These are phyloP conservation scores for Lophotriccus pileatus DNA, from an alignment of 2,797 vertebrate species.

Conservation along the genomic window DNA sequence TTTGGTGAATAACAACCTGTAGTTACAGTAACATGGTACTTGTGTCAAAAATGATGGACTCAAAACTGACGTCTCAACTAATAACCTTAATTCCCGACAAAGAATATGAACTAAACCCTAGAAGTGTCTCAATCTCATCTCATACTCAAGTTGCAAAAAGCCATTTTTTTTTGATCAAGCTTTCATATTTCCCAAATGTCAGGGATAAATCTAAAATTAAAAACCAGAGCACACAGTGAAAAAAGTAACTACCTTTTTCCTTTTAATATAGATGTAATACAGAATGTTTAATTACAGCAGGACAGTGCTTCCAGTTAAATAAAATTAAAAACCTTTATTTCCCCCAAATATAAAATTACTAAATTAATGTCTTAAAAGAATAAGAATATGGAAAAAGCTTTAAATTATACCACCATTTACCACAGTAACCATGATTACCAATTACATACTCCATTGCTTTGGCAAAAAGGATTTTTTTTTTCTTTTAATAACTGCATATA, in stretches of 20 bases:
- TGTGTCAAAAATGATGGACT: neutral
- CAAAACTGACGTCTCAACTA: neutral
- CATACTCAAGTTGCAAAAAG: neutral
- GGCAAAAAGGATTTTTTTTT: slow-evolving; percentile 86
- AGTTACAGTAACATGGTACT: neutral
- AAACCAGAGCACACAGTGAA: slow-evolving; percentile 53
- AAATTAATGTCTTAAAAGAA: slow-evolving; percentile 86
- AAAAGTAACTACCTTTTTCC: slow-evolving; percentile 80
- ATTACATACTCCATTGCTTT: slow-evolving; percentile 85
- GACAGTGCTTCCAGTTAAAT: slow-evolving; percentile 91
- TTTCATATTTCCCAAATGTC: neutral
- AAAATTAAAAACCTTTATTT: slow-evolving; percentile 86
- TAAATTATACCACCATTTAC: slow-evolving; percentile 81
- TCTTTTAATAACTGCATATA: slow-evolving; percentile 87
- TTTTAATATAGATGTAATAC: slow-evolving; percentile 82
- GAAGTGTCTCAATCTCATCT: neutral
- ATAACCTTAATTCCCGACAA: neutral
- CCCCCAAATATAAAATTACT: slow-evolving; percentile 91
- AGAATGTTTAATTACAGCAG: slow-evolving; percentile 83
- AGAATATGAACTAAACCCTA: neutral
- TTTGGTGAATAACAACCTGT: neutral
- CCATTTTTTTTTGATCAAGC: neutral
- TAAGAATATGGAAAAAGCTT: slow-evolving; percentile 90
- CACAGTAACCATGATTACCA: slow-evolving; percentile 79
- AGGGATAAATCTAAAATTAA: slow-evolving; percentile 15